Evolutionary conservation across 35 echinoderm and acorn worm genomes (phyloP).

Genomic region (Apostichopus parvimensis): DNA sequence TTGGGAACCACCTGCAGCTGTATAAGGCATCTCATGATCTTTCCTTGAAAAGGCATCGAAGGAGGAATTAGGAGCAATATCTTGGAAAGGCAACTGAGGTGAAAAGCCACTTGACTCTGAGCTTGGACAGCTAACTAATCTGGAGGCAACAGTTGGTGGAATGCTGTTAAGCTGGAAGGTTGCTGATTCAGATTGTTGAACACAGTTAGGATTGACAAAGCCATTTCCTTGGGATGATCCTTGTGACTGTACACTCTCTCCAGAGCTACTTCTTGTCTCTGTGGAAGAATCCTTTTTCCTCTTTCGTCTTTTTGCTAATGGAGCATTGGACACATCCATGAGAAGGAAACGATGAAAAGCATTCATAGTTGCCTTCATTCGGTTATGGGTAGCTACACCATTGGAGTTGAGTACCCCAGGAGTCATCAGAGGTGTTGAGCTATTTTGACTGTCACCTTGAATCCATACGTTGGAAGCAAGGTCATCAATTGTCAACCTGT

Average conservation of each 20-base stretch:
- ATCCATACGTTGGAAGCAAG: constrained; percentile 88
- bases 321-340: constrained; percentile 94
- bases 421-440: constrained; percentile 94
- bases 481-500: constrained; percentile 78
- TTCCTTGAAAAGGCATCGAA: constrained; percentile 32
- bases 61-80: not conserved
- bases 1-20: not conserved
- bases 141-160: constrained; percentile 42
- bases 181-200: not conserved
- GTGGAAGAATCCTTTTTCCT: constrained; percentile 94
- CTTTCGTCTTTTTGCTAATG: constrained; percentile 91
- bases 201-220: constrained; percentile 64
- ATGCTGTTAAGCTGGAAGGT: constrained; percentile 48
- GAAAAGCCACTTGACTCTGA: constrained; percentile 51
- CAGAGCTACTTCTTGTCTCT: constrained; percentile 86
- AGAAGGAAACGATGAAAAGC: constrained; percentile 98
- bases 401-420: constrained; percentile 79
- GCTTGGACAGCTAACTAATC: constrained; percentile 33
- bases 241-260: constrained; percentile 64
- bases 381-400: constrained; percentile 60
- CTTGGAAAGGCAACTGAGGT: constrained; percentile 50
- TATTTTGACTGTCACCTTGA: constrained; percentile 73
- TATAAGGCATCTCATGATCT: constrained; percentile 35
- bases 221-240: constrained; percentile 75
- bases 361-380: constrained; percentile 93